These are phyloP conservation scores for Cyanoliseus patagonus DNA, from an alignment of 2,113 vertebrate species.

Conservation along the genomic window DNA sequence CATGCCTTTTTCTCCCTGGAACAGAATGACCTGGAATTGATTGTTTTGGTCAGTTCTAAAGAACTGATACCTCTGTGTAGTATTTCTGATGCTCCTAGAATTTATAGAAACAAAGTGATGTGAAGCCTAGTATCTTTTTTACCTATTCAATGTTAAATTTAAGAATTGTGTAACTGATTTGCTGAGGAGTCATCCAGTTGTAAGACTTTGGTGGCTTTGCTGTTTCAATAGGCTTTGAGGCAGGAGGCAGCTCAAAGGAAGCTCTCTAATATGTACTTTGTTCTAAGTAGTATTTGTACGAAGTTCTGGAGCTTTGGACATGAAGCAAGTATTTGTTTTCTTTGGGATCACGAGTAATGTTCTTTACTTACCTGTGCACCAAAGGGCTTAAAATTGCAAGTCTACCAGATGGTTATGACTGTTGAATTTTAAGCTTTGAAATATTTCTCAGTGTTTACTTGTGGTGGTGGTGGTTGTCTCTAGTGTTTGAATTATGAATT, in stretches of 20 bases:
- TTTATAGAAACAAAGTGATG: background rate
- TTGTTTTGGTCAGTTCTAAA: background rate
- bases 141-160: background rate
- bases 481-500: background rate
- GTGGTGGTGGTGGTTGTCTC: conserved; percentile 39
- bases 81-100: background rate
- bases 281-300: background rate
- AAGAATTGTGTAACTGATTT: background rate
- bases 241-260: background rate
- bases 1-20: background rate
- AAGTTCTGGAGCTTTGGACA: conserved; percentile 35
- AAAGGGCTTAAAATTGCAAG: conserved; percentile 10
- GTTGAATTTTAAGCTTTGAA: conserved; percentile 6
- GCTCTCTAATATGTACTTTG: background rate
- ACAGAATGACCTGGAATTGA: background rate
- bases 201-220: background rate
- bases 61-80: background rate
- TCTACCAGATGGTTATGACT: background rate
- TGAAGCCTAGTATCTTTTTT: background rate
- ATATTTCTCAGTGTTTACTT: background rate
- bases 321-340: conserved; percentile 59
- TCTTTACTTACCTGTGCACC: conserved; percentile 1
- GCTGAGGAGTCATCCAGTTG: background rate
- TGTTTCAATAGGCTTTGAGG: background rate
- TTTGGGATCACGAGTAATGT: conserved; percentile 10